Base-by-base conservation (phyloP, 2,888 invertebrate genomes). In the Lydus trimaculatus region DNA sequence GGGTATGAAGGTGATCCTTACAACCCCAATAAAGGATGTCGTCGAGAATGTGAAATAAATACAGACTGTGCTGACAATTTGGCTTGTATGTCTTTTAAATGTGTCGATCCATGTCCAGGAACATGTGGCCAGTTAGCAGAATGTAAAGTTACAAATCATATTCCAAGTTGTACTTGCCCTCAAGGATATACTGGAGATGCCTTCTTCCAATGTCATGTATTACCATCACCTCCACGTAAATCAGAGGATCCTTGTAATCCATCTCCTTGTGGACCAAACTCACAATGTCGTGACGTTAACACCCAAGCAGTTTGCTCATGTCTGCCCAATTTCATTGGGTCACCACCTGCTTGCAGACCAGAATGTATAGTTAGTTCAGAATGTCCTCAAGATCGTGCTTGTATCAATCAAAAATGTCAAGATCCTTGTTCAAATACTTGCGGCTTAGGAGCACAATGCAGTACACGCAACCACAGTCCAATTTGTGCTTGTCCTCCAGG, bases 381-480 rank as follows among this genome's bases (percentile, higher is more conserved):
- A 86, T 97, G 96, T 84, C 89, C 93, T 25, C 83, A 89, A 15
- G 93, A 94, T 69, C 90, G 91, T 75, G 95, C 96, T 20, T 97
- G 97, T 78, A 88, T 95, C 43, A 94, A 94, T 82, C 92, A 93
- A 78, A 93, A 91, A 85, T 97, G 97, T 82, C 90, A 91, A 11
- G 94, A 96, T 86, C 96, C 96, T 48, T 96, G 96, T 79, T 92
- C 92, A 15, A 93, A 94, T 74, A 94, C 94, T 0, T 96, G 96
- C 82, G 96, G 96, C n/a, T 87, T 93, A 63, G 90, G 92, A 76
- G 95, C 96, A 1, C 91, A 93, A 75, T 96, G 96, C 80, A 90
- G 90, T 61, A 92, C 92, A 0, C 92, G 91, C 81, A 94, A 95
- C 82, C 95, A 96, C 83, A 94, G 92, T 79, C 95, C 95, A 3